Evolutionary conservation across 2,113 vertebrate species (phyloP).

Genomic region (Lagopus muta): DNA sequence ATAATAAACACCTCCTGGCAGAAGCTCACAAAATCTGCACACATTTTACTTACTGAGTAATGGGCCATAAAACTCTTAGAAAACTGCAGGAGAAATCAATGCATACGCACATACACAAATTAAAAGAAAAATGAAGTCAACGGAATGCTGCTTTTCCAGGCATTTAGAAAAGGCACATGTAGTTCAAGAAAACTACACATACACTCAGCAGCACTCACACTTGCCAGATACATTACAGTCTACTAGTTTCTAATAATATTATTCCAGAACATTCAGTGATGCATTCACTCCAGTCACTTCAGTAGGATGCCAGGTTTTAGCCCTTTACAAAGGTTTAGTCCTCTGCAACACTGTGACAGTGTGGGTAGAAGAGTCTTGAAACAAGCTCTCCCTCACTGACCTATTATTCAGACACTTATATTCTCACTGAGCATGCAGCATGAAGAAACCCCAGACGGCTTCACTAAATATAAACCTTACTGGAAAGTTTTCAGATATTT

Average conservation of each 20-base stretch:
- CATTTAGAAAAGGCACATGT: conserved; percentile 9
- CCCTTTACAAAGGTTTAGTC: neutral
- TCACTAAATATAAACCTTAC: neutral
- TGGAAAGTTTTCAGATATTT: neutral
- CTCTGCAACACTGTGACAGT: neutral
- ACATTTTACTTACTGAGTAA: conserved; percentile 81
- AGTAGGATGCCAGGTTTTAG: neutral
- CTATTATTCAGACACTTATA: neutral
- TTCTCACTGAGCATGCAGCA: neutral
- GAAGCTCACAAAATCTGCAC: conserved; percentile 80
- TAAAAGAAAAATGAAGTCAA: conserved; percentile 72
- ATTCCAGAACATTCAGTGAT: neutral
- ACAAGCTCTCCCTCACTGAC: neutral
- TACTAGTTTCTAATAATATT: neutral
- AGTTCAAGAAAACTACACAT: conserved; percentile 29
- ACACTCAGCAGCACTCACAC: conserved; percentile 27
- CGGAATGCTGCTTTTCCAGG: conserved; percentile 41
- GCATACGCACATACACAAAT: conserved; percentile 77
- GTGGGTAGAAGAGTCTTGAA: neutral
- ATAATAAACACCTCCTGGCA: conserved; percentile 84
- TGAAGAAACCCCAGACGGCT: neutral
- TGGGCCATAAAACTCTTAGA: conserved; percentile 81
- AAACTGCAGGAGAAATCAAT: conserved; percentile 80
- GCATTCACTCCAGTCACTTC: neutral
- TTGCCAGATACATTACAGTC: conserved; percentile 24